phyloP scores from a whole-genome alignment of 2,113 vertebrate species.

The Gasterosteus nipponicus region DNA sequence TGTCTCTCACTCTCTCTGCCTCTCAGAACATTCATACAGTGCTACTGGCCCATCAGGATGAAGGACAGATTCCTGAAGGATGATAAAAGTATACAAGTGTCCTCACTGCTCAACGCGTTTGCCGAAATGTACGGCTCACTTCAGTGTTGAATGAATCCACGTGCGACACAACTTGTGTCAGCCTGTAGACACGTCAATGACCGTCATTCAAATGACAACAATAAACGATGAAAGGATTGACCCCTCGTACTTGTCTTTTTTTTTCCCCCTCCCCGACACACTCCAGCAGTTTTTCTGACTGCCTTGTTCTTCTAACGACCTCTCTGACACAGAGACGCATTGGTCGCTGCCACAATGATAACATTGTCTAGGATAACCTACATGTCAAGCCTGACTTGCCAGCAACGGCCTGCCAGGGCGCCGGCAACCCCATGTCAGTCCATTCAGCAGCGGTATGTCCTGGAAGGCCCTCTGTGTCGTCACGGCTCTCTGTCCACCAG shows the following conservation, averaged over 20 bases:
- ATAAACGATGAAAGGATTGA: conserved; percentile 39
- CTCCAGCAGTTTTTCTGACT: conserved; percentile 70
- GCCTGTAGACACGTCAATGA: neutral
- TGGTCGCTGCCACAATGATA: conserved; percentile 63
- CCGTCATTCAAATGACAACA: conserved; percentile 29
- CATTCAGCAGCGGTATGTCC: conserved; percentile 20
- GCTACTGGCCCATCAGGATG: conserved; percentile 40
- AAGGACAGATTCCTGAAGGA: conserved; percentile 40
- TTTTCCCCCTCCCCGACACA: conserved; percentile 24
- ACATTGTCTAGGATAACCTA: conserved; percentile 72
- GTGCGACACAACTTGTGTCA: neutral
- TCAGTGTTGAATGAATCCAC: conserved; percentile 30
- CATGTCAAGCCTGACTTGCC: conserved; percentile 72
- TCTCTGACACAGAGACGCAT: conserved; percentile 56
- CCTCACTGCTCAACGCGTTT: conserved; percentile 8
- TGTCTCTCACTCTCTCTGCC: conserved; percentile 1
- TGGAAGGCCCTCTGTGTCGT: conserved; percentile 14
- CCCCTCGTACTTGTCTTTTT: conserved; percentile 26
- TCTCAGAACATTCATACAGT: conserved; percentile 69
- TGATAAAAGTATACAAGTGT: neutral
- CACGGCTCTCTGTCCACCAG: conserved; percentile 9
- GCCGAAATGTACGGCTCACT: neutral
- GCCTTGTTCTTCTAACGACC: conserved; percentile 69
- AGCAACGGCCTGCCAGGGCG: conserved; percentile 47
- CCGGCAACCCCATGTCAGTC: conserved; percentile 30